A percentile compares a stretch with the other conserved stretches of the same genome.
Conservation (phyloP, 35 echinoderm and acorn worm genomes). For the Diadema setosum region DNA sequence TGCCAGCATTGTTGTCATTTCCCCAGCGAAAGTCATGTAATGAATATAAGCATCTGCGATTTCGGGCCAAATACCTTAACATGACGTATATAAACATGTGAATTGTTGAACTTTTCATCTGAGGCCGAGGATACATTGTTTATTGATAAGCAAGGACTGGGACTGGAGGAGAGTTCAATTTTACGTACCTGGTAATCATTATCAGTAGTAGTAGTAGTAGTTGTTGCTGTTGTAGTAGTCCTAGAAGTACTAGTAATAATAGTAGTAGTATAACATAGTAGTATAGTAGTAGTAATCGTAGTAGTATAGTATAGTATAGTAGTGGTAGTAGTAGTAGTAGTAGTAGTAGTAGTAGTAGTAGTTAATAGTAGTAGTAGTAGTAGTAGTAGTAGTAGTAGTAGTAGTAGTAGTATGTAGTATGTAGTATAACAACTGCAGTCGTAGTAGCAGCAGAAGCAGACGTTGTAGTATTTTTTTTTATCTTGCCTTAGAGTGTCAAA, state of each 20-base stretch:
- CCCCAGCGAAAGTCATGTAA: too few species aligned
- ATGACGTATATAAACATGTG: too few species aligned
- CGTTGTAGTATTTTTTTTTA: not conserved
- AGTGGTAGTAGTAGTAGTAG: not conserved
- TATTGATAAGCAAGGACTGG: too few species aligned
- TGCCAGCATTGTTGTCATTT: too few species aligned
- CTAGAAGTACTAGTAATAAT: not conserved
- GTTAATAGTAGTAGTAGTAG: not conserved
- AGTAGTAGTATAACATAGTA: constrained; percentile 12
- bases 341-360: not conserved
- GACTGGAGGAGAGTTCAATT: too few species aligned
- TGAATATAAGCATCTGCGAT: too few species aligned
- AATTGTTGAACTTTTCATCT: too few species aligned
- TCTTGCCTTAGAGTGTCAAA: too few species aligned
- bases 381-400: not conserved
- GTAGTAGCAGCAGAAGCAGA: not conserved
- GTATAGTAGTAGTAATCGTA: not conserved
- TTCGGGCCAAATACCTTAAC: too few species aligned
- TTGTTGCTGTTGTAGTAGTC: not conserved
- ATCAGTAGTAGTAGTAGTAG: not conserved
- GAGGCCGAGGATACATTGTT: too few species aligned
- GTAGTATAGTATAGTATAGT: not conserved
- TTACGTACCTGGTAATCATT: too few species aligned
- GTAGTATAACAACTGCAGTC: not conserved
- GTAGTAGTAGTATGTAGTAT: not conserved